Conservation (phyloP, 37 sponge, comb jelly and placozoan species). For the Cliona cf. orientalis region DNA sequence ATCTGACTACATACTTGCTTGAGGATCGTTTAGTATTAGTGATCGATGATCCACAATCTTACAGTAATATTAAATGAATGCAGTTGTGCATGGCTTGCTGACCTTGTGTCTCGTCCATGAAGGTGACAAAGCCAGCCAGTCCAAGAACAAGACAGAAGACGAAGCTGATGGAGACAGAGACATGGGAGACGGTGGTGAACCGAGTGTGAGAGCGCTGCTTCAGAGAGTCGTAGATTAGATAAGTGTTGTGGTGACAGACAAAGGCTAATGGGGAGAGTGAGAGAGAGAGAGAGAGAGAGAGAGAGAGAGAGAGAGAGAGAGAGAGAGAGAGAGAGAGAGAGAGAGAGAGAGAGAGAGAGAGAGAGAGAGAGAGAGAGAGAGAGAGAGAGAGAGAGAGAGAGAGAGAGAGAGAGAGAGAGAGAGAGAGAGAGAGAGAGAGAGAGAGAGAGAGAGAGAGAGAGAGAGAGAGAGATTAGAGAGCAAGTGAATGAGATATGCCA, state of each 20-base stretch:
- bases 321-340: slow-evolving; percentile 34
- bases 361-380: slow-evolving; percentile 19
- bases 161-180: slow-evolving; percentile 63
- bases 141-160: slow-evolving; percentile 68
- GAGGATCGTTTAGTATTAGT: no score
- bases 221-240: slow-evolving; percentile 85
- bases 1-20: no score
- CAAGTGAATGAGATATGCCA: no score
- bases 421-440: slow-evolving; percentile 53
- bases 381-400: neutral
- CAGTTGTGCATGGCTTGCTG: neutral
- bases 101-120: slow-evolving; percentile 75
- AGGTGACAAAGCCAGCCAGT: slow-evolving; percentile 75
- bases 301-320: slow-evolving; percentile 53
- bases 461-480: no score
- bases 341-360: slow-evolving; percentile 2
- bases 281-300: slow-evolving; percentile 50
- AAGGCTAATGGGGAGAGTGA: slow-evolving; percentile 58
- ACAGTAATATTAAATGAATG: no score
- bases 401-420: slow-evolving; percentile 50
- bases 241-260: slow-evolving; percentile 94
- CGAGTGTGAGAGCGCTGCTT: slow-evolving; percentile 50
- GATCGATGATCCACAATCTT: no score
- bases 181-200: slow-evolving; percentile 67
- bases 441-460: slow-evolving; percentile 11